Base-by-base conservation (phyloP, 2,888 invertebrate species). In the Eupelmus urozonus region DNA sequence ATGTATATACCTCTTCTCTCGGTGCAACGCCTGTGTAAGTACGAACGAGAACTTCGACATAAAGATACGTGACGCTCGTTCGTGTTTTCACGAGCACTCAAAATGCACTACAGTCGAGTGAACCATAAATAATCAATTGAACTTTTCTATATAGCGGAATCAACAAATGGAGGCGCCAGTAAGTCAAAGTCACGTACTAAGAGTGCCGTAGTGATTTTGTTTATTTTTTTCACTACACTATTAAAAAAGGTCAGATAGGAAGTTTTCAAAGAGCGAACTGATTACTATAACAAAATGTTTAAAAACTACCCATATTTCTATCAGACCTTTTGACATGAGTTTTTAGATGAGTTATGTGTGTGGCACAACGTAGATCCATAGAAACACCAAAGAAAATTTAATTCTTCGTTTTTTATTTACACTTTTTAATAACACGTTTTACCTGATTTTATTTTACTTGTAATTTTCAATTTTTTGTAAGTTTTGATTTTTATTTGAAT, bases 161-260 rank as follows among this genome's bases (percentile, higher is more conserved):
- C 93, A 86, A 91, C 93, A 88, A 93, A 93, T 93, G 94, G 94
- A 92, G 92, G 92, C 90, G 91, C 92, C 90, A 92, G 92, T 93
- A 92, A 93, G 92, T 93, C 82, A 73, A 83, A 84, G 85, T 83
- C 82, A 86, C 69, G 77, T 88, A 85, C 78, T 88, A 88, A 87
- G 88, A 85, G 88, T 89, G 89, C 82, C 79, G 86, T 87, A 87
- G 87, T 82, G 80, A 83, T 82, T 81, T 76, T 74, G 65, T 82
- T 82, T 77, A 59, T 81, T 75, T 81, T 82, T 76, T 60, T 80
- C 76, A 73, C 78, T 71, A 69, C 72, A 67, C 72, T 13, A 40
- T 34, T 34, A 29, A 60, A 23, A 53, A 73, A 51, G 25, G 51
- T 80, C 70, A 34, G 77, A 80, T 79, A 55, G 79, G 66, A 76